A percentile compares a stretch with the other conserved stretches of the same genome.
Conservation (phyloP, 2,113 vertebrate species). For the Stigmatopora nigra region DNA sequence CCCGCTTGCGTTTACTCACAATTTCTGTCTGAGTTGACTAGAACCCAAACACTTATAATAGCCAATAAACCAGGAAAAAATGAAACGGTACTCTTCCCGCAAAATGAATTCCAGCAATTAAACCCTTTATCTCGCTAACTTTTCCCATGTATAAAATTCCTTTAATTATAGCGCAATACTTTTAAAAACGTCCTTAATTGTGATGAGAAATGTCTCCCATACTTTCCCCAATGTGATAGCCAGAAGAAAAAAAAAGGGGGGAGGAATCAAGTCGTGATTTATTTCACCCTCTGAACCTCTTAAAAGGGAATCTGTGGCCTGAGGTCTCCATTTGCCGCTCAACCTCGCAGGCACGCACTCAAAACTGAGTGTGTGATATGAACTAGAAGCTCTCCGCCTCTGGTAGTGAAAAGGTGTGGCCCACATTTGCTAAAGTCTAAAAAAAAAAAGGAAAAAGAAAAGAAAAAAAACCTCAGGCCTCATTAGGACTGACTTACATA, state of each 20-base stretch:
- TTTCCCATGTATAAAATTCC: background rate
- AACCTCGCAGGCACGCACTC: slow-evolving; percentile 10
- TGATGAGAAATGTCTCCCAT: background rate
- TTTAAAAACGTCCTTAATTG: background rate
- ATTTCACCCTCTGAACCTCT: slow-evolving; percentile 2
- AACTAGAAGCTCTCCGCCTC: slow-evolving; percentile 18
- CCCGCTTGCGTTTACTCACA: too few species aligned
- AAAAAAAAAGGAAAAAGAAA: background rate
- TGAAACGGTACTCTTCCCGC: too few species aligned
- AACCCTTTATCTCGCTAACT: too few species aligned
- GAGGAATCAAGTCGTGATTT: slow-evolving; percentile 6
- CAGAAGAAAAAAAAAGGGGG: slow-evolving; percentile 4
- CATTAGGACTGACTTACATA: slow-evolving; percentile 15
- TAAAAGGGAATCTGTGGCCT: slow-evolving; percentile 21
- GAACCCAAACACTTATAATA: too few species aligned
- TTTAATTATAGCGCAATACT: background rate
- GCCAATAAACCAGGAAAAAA: too few species aligned
- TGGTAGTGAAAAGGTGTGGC: slow-evolving; percentile 26
- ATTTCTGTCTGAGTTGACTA: too few species aligned
- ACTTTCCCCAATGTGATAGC: background rate
- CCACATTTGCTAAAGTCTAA: slow-evolving; percentile 3
- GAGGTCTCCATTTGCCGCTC: slow-evolving; percentile 3
- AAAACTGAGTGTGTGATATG: slow-evolving; percentile 18
- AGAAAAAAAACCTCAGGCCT: slow-evolving; percentile 12
- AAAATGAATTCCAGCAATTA: too few species aligned